phyloP scores from a whole-genome alignment of 2,797 vertebrate genomes.

The Sebastes paucispinis region DNA sequence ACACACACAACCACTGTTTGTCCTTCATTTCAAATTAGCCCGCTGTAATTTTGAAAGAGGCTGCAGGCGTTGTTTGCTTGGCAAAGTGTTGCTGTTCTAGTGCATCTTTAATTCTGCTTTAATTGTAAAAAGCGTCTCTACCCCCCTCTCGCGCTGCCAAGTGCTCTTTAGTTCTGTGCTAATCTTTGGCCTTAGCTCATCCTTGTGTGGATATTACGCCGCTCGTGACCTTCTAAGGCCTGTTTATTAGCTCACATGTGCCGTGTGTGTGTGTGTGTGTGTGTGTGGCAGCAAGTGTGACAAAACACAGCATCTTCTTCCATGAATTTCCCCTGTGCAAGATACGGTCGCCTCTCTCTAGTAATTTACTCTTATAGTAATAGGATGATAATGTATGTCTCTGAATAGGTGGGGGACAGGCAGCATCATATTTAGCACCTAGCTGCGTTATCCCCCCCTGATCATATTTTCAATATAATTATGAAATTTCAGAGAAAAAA shows the following conservation, averaged over 20 bases:
- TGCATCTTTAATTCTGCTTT: constrained; percentile 84
- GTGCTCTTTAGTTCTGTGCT: constrained; percentile 78
- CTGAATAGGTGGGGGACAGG: constrained; percentile 57
- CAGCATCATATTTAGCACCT: constrained; percentile 75
- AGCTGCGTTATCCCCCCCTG: constrained; percentile 62
- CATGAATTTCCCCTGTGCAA: neutral
- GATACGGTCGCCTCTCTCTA: constrained; percentile 6
- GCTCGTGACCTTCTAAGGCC: constrained; percentile 67
- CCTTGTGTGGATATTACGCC: constrained; percentile 64
- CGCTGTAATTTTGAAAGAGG: constrained; percentile 84
- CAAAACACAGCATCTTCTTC: constrained; percentile 19
- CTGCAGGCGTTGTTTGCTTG: constrained; percentile 85
- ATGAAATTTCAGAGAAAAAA: constrained; percentile 72
- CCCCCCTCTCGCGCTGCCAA: constrained; percentile 62
- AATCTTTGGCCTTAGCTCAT: constrained; percentile 71
- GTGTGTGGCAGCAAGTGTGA: constrained; percentile 11
- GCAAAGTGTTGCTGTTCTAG: constrained; percentile 84
- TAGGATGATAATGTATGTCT: constrained; percentile 69
- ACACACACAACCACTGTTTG: constrained; percentile 76
- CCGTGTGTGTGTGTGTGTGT: constrained; percentile 10
- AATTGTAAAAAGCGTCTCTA: constrained; percentile 71
- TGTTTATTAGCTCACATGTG: constrained; percentile 67
- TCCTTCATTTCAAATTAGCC: constrained; percentile 87
- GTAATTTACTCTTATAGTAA: constrained; percentile 67
- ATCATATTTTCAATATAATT: constrained; percentile 79